Conservation (phyloP, 2,888 invertebrate species). For the Anodontia alba region DNA sequence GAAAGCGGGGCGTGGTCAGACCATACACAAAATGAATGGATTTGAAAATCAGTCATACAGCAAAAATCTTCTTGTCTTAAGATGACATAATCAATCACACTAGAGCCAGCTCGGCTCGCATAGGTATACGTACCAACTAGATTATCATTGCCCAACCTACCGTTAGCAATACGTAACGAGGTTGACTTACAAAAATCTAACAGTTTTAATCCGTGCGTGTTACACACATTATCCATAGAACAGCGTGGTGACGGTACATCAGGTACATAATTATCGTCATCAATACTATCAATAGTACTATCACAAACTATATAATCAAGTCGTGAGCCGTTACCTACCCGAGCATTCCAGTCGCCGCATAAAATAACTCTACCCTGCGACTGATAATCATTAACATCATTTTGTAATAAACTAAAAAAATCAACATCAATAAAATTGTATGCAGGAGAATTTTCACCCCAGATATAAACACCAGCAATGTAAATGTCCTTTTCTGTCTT, state of each 20-base stretch:
- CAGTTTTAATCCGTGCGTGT: conserved; percentile 28
- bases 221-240: conserved; percentile 25
- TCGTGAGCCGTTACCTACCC: conserved; percentile 15
- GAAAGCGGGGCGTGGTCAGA: conserved; percentile 25
- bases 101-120: conserved; percentile 2
- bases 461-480: conserved; percentile 21
- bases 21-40: conserved; percentile 17
- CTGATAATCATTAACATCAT: conserved; percentile 22
- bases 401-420: conserved; percentile 17
- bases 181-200: too few relatives aligned
- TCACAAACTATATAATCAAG: conserved; percentile 30
- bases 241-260: conserved; percentile 15
- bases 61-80: conserved; percentile 8
- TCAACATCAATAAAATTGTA: conserved; percentile 22
- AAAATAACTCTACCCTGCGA: conserved; percentile 11
- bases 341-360: too few relatives aligned
- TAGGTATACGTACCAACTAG: conserved; percentile 15
- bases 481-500: conserved; percentile 11
- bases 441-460: conserved; percentile 29
- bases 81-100: conserved; percentile 32
- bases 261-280: conserved; percentile 19
- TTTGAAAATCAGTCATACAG: neutral
- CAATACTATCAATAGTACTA: too few relatives aligned
- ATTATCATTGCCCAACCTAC: too few relatives aligned
- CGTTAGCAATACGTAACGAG: too few relatives aligned